These are phyloP conservation scores for Polymixis flavicincta DNA, from an alignment of 2,888 invertebrate species.

Conservation along the genomic window DNA sequence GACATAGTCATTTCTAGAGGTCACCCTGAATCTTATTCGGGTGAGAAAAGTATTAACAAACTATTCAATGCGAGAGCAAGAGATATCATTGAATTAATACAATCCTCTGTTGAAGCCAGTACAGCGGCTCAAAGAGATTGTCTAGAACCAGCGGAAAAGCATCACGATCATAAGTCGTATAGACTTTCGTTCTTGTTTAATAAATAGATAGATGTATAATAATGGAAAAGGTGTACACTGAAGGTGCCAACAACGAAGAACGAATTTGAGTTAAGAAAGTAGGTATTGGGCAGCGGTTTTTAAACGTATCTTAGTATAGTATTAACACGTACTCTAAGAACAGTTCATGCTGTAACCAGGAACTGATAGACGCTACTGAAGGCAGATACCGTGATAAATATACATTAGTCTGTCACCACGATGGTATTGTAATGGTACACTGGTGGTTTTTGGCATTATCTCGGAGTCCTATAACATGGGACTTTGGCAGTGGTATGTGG, in stretches of 20 bases:
- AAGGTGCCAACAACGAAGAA: neutral
- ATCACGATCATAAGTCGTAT: constrained; percentile 56
- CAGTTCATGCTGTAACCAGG: neutral
- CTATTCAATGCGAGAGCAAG: neutral
- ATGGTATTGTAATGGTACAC: neutral
- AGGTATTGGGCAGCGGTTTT: neutral
- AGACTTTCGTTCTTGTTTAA: constrained; percentile 55
- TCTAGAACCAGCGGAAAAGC: neutral
- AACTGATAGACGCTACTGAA: neutral
- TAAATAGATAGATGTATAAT: constrained; percentile 25
- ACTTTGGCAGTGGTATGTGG: neutral
- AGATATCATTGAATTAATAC: constrained; percentile 44
- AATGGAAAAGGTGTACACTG: neutral
- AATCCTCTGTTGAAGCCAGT: constrained; percentile 38
- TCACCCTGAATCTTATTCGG: constrained; percentile 15
- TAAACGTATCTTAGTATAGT: neutral
- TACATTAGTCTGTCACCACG: neutral
- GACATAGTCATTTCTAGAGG: constrained; percentile 43
- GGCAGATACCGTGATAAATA: neutral
- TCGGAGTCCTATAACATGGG: no score
- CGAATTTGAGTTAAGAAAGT: neutral
- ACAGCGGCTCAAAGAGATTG: constrained; percentile 25
- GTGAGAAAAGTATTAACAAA: constrained; percentile 39
- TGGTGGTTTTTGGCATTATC: no score
- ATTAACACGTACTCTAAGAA: neutral